phyloP scores from a whole-genome alignment of 2,113 vertebrate species.

The Sinocyclocheilus rhinocerous region DNA sequence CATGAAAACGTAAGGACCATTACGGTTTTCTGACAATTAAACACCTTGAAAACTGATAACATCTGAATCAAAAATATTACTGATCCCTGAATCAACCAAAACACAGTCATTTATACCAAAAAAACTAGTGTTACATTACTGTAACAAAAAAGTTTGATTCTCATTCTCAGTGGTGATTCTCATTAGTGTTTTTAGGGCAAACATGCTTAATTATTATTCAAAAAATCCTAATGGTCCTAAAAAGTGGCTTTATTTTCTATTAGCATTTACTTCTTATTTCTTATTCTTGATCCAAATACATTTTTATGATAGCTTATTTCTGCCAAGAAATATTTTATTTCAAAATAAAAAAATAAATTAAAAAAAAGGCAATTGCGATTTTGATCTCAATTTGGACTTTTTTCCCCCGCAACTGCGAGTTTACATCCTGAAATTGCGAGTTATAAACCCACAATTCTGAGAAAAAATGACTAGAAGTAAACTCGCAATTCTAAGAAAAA shows the following conservation, averaged over 20 bases:
- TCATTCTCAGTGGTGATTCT: neutral
- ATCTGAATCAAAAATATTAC: neutral
- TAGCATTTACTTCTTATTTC: neutral
- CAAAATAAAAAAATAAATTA: too few relatives aligned
- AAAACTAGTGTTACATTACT: neutral
- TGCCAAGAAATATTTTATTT: neutral
- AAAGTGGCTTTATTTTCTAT: neutral
- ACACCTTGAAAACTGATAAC: neutral
- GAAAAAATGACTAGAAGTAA: too few relatives aligned
- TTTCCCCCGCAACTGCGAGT: too few relatives aligned
- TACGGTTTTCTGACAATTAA: neutral
- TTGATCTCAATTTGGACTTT: too few relatives aligned
- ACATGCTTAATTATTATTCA: neutral
- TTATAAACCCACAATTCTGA: neutral
- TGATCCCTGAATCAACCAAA: too few relatives aligned
- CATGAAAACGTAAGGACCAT: neutral
- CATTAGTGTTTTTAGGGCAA: neutral
- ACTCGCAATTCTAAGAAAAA: neutral
- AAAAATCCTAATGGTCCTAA: neutral
- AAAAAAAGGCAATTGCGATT: too few relatives aligned
- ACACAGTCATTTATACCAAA: neutral
- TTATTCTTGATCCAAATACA: neutral
- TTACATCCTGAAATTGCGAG: too few relatives aligned
- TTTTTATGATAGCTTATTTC: neutral
- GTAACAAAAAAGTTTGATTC: neutral